These are phyloP conservation scores for Tragelaphus scriptus DNA, from an alignment of 2,113 vertebrate species.

Conservation along the genomic window DNA sequence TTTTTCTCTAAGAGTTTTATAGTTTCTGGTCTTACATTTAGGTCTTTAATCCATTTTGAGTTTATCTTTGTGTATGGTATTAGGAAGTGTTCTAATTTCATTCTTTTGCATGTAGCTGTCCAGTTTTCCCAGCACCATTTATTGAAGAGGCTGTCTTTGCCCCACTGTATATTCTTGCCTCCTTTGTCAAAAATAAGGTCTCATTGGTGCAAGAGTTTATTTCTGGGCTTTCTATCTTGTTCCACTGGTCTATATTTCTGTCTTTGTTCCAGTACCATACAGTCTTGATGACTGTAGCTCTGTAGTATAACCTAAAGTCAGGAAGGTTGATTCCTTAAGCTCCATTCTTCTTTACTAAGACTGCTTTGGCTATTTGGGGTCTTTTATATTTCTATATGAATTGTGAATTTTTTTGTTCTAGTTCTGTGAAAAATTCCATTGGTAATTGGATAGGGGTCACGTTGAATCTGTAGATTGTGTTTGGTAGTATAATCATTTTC, in stretches of 20 bases:
- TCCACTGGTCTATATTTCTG: background rate
- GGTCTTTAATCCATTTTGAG: background rate
- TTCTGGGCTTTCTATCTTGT: background rate
- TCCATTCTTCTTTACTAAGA: background rate
- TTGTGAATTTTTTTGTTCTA: background rate
- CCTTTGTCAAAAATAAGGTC: background rate
- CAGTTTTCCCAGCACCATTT: background rate
- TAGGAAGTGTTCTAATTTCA: background rate
- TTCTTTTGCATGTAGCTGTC: background rate
- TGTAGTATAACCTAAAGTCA: background rate
- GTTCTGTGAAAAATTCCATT: background rate
- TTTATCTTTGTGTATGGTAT: background rate
- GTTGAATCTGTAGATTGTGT: rapidly evolving
- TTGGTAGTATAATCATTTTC: background rate
- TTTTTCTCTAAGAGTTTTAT: background rate
- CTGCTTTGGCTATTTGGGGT: background rate
- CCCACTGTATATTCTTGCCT: background rate
- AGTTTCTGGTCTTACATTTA: background rate
- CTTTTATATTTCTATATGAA: background rate
- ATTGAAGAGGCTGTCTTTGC: background rate
- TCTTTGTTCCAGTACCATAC: background rate
- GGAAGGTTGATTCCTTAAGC: background rate
- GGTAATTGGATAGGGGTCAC: background rate
- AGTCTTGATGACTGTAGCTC: background rate
- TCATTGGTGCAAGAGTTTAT: background rate